These are phyloP conservation scores for Elymnias hypermnestra DNA, from an alignment of 1,140 invertebrate species.

Conservation along the genomic window DNA sequence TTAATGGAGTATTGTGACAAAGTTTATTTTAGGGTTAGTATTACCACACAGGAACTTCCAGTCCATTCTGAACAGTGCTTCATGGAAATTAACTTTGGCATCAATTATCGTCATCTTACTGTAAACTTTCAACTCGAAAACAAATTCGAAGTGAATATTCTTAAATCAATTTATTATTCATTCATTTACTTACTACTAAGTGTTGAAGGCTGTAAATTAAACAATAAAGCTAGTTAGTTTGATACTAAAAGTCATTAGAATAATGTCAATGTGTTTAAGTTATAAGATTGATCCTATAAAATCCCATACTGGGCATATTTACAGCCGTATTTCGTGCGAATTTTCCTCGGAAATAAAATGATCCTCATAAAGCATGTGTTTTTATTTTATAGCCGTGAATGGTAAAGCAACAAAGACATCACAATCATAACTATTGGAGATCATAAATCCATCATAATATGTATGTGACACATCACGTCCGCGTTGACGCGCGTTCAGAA, in stretches of 20 bases:
- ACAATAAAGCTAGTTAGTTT: too few relatives aligned
- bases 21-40: constrained; percentile 11
- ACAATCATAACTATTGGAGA: constrained; percentile 35
- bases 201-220: neutral
- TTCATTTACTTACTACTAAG: too few relatives aligned
- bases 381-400: constrained; percentile 16
- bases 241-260: too few relatives aligned
- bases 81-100: neutral
- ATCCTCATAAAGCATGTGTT: constrained; percentile 1
- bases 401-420: constrained; percentile 37
- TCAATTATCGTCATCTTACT: neutral
- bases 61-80: neutral
- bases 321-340: neutral
- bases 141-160: too few relatives aligned
- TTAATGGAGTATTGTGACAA: constrained; percentile 23
- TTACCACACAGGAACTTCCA: neutral
- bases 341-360: constrained; percentile 1
- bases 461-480: constrained; percentile 47
- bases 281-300: too few relatives aligned
- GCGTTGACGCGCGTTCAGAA: constrained; percentile 33
- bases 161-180: too few relatives aligned
- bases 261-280: too few relatives aligned
- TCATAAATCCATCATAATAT: constrained; percentile 44
- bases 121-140: neutral
- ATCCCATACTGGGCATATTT: neutral